Conservation (phyloP, 2,113 vertebrate genomes). For the Rhea americana region DNA sequence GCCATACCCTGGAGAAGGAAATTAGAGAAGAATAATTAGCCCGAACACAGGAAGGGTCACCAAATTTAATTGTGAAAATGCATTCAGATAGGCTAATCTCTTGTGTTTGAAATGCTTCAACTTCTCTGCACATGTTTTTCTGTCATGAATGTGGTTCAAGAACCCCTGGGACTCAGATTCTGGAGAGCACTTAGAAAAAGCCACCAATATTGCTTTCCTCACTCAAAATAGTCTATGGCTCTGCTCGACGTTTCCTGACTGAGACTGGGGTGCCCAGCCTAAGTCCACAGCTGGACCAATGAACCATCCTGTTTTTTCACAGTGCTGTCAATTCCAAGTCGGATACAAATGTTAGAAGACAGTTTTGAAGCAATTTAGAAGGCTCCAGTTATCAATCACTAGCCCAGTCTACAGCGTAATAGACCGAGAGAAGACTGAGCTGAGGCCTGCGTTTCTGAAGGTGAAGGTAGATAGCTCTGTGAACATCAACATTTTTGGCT, state of each 20-base stretch:
- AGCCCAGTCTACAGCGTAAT: background rate
- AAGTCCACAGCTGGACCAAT: background rate
- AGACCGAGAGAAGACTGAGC: background rate
- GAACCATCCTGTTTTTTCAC: background rate
- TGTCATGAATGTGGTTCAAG: background rate
- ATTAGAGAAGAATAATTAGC: background rate
- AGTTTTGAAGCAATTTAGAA: background rate
- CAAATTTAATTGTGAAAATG: background rate
- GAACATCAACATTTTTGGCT: background rate
- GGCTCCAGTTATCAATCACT: background rate
- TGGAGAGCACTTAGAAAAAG: background rate
- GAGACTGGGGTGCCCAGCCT: background rate
- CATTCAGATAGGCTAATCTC: background rate
- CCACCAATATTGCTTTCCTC: rapidly evolving
- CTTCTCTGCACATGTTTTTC: background rate
- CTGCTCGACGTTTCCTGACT: background rate
- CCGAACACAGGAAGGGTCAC: background rate
- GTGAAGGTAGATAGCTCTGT: background rate
- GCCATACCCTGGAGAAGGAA: background rate
- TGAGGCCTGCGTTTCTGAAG: background rate
- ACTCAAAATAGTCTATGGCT: background rate
- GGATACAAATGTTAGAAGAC: background rate
- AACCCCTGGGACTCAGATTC: background rate
- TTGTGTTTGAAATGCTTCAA: background rate
- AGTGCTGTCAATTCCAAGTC: background rate